Conservation (phyloP, 2,888 invertebrate genomes). For the Melanchra persicariae region DNA sequence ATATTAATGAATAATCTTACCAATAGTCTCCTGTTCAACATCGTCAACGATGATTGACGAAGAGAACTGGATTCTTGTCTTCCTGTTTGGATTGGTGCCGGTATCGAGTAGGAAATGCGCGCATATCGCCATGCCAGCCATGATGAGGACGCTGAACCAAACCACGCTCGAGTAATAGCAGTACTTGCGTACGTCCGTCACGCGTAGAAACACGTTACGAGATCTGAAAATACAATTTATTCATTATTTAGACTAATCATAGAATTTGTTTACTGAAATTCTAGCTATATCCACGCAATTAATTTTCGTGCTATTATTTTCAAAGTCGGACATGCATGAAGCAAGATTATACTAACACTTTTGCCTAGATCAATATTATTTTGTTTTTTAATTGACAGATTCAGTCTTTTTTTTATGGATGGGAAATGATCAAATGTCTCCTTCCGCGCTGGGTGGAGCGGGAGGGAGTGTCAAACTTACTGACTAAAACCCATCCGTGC, state of each 20-base stretch:
- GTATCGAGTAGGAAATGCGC: slow-evolving; percentile 95
- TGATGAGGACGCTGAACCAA: slow-evolving; percentile 93
- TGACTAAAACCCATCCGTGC: too few relatives aligned
- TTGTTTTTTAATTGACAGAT: neutral
- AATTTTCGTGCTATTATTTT: neutral
- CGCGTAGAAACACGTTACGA: slow-evolving; percentile 95
- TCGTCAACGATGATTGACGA: slow-evolving; percentile 88
- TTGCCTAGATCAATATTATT: too few relatives aligned
- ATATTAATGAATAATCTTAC: slow-evolving; percentile 75
- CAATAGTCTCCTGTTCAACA: slow-evolving; percentile 94
- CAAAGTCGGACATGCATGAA: neutral
- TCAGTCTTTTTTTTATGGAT: too few relatives aligned
- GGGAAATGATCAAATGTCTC: too few relatives aligned
- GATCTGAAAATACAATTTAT: slow-evolving; percentile 90
- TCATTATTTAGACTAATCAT: neutral
- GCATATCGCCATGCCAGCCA: slow-evolving; percentile 94
- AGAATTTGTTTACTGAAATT: neutral
- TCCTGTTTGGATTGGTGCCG: slow-evolving; percentile 88
- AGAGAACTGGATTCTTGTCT: slow-evolving; percentile 82
- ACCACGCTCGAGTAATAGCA: slow-evolving; percentile 96
- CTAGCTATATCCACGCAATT: neutral
- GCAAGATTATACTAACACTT: neutral
- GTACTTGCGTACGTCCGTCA: slow-evolving; percentile 96
- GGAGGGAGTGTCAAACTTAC: too few relatives aligned
- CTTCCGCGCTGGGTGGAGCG: too few relatives aligned